Conservation (phyloP, 2,797 vertebrate species). For the Crax fasciolata region DNA sequence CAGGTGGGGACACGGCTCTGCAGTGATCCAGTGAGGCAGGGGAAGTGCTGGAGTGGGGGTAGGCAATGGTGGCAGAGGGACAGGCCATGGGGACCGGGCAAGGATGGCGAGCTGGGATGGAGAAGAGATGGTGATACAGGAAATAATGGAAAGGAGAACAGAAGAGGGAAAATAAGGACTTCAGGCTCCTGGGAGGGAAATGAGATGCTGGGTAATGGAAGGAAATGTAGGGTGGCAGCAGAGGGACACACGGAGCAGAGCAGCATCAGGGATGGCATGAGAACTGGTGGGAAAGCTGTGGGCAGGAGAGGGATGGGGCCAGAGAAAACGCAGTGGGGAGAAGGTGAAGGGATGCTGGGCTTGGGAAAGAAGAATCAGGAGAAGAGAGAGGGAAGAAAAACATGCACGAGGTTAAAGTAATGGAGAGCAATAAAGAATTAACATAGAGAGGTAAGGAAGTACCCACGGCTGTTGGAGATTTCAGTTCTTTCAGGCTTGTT, state of each 20-base stretch:
- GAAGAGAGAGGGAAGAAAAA: not conserved
- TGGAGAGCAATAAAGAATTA: not conserved
- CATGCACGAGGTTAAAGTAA: not conserved
- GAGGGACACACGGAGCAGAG: not conserved
- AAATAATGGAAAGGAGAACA: not conserved
- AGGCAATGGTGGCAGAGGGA: not conserved
- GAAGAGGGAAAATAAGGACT: not conserved
- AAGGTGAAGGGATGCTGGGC: not conserved
- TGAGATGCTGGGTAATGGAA: not conserved
- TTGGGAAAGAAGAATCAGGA: not conserved
- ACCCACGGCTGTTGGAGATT: not conserved
- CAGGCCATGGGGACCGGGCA: accelerated
- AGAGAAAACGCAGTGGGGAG: not conserved
- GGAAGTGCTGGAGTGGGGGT: not conserved
- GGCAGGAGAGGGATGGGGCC: not conserved
- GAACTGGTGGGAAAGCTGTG: not conserved
- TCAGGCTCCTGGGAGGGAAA: not conserved
- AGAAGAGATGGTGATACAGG: not conserved
- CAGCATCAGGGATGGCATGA: not conserved
- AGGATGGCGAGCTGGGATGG: not conserved
- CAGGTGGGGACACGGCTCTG: not conserved
- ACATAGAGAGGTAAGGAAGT: not conserved
- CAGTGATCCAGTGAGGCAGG: accelerated
- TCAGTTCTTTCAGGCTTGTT: not conserved
- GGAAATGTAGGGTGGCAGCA: accelerated